Base-by-base conservation (phyloP, 2,888 invertebrate genomes). In the Camponotus fellah region DNA sequence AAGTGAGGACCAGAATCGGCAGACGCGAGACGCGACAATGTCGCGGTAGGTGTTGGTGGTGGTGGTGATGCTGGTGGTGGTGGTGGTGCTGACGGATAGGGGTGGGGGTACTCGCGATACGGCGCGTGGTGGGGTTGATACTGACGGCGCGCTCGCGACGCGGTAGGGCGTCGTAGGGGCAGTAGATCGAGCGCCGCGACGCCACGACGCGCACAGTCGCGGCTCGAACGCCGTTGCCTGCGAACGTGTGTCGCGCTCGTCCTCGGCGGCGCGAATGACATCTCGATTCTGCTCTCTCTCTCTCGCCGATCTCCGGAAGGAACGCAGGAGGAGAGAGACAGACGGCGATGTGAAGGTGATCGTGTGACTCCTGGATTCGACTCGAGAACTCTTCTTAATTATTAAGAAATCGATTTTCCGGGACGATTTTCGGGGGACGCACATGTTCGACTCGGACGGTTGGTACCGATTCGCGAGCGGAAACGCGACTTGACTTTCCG, bases 171-270 rank as follows among this genome's bases (percentile, higher is more conserved):
- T 87, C 92, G 92, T 92, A 93, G 93, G 93, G 94, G 93, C 94
- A 94, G 92, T 93, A 94, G 92, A 93, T 92, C 93, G 92, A 92
- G 94, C 93, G 92, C 94, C 93, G 94, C 94, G 94, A 93, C 94
- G 93, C 92, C 92, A 90, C 89, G 86, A 88, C 92, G 92, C 92
- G 92, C 92, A 94, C 94, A 94, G 94, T 94, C 93, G 94, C 94
- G 94, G 94, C 92, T 92, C 91, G 93, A 93, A 91, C 92, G 94
- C 93, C 94, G 94, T 92, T 91, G 92, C 91, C 89, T 91, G 86
- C 93, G 92, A 92, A 93, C 91, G 92, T 88, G 92, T 88, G 83
- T 83, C 49, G 88, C 62, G 83, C 81, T 74, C 64, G 71, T 77
- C 62, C 68, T 26, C 75, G 62, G 69, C 77, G 68, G 74, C 87